phyloP scores from a whole-genome alignment of 2,888 invertebrate genomes.

The Diloba caeruleocephala region DNA sequence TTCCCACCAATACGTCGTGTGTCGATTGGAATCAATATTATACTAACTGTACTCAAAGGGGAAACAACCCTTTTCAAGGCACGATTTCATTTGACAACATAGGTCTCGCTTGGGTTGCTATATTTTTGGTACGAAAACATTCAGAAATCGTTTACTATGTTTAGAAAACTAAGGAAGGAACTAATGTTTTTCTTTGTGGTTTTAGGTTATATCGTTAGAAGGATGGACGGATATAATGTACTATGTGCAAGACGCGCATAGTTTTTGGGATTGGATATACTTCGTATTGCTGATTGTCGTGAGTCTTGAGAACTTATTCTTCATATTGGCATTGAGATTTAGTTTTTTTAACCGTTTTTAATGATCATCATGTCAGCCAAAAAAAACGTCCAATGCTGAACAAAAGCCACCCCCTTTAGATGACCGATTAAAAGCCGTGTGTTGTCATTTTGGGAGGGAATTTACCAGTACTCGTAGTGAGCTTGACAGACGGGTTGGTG shows the following conservation, averaged over 20 bases:
- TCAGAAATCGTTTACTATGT: neutral
- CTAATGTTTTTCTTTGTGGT: conserved; percentile 13
- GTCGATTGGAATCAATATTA: conserved; percentile 99
- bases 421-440: too few species aligned
- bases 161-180: neutral
- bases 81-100: conserved; percentile 99
- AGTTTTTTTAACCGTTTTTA: too few species aligned
- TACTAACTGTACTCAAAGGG: conserved; percentile 97
- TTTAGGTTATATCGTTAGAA: conserved; percentile 98
- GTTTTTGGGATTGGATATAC: conserved; percentile 99
- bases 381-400: too few species aligned
- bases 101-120: conserved; percentile 99
- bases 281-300: conserved; percentile 99
- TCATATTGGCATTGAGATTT: too few species aligned
- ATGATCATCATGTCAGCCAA: too few species aligned
- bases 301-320: conserved; percentile 80
- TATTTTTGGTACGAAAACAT: conserved; percentile 96
- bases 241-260: conserved; percentile 99
- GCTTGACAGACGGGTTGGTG: too few species aligned
- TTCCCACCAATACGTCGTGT: conserved; percentile 93
- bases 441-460: too few species aligned
- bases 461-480: too few species aligned
- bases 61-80: conserved; percentile 99
- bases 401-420: too few species aligned
- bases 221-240: conserved; percentile 99